Conservation (phyloP, 2,113 vertebrate species). For the Paralichthys olivaceus region DNA sequence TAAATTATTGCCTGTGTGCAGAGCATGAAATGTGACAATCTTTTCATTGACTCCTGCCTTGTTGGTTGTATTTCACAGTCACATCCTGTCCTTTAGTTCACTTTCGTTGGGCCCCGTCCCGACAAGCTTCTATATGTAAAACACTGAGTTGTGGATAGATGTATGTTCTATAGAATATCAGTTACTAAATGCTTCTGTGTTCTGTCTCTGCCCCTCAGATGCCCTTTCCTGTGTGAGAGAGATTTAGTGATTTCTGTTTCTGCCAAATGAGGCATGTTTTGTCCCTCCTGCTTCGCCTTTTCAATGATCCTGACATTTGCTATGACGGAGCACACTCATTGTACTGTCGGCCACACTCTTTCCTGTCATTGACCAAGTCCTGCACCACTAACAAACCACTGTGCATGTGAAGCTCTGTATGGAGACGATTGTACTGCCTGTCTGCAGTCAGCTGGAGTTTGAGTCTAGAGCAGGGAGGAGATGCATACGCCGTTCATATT, state of each 20-base stretch:
- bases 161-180: constrained; percentile 26
- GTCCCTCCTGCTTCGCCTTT: constrained; percentile 65
- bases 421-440: constrained; percentile 17
- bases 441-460: constrained; percentile 26
- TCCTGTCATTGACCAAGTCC: constrained; percentile 36
- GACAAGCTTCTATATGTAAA: constrained; percentile 39
- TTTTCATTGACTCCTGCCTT: constrained; percentile 53
- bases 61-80: constrained; percentile 26
- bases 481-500: constrained; percentile 30
- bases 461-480: constrained; percentile 33
- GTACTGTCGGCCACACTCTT: constrained; percentile 25
- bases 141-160: constrained; percentile 44
- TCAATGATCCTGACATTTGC: constrained; percentile 76
- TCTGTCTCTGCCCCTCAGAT: constrained; percentile 31
- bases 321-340: constrained; percentile 13
- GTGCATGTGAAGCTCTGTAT: constrained; percentile 39
- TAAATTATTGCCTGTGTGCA: constrained; percentile 44
- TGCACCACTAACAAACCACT: constrained; percentile 41
- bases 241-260: constrained; percentile 56
- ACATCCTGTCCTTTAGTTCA: constrained; percentile 15
- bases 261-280: constrained; percentile 21
- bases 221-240: constrained; percentile 48
- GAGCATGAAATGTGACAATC: constrained; percentile 74
- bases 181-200: constrained; percentile 70
- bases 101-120: constrained; percentile 19